Evolutionary conservation across 2,113 vertebrate species (phyloP).

Genomic region (Microtus richardsoni): DNA sequence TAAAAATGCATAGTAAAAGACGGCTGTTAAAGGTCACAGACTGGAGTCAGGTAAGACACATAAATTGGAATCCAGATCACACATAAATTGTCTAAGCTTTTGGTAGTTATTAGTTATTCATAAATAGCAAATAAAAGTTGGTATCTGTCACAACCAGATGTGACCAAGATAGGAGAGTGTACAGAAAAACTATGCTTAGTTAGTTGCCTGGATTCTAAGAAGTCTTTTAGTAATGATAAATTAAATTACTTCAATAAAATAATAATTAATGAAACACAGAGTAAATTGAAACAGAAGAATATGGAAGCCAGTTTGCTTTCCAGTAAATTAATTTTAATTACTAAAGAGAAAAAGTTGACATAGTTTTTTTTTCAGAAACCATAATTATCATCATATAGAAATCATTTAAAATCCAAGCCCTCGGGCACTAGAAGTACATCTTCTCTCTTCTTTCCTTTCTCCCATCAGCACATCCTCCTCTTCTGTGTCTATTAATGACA

Average conservation of each 20-base stretch:
- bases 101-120: not conserved
- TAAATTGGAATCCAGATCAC: not conserved
- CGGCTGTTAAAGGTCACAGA: not conserved
- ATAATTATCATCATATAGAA: not conserved
- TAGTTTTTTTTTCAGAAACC: not conserved
- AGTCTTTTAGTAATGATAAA: not conserved
- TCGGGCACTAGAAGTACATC: not conserved
- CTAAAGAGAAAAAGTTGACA: not conserved
- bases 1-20: not conserved
- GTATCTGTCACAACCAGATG: not conserved
- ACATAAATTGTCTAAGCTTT: not conserved
- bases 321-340: constrained; percentile 9
- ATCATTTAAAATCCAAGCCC: not conserved
- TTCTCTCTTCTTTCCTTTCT: not conserved
- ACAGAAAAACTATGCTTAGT: not conserved
- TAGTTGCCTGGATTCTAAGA: not conserved
- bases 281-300: not conserved
- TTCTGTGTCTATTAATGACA: not conserved
- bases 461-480: not conserved
- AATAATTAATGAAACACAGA: not conserved
- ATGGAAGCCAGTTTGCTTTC: not conserved
- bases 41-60: not conserved
- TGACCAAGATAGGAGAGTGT: not conserved
- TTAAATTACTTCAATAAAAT: not conserved
- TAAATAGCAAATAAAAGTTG: not conserved